A percentile compares a stretch with the other conserved stretches of the same genome.
These are phyloP conservation scores for Talpa occidentalis DNA, from an alignment of 2,113 vertebrate genomes.

Conservation along the genomic window DNA sequence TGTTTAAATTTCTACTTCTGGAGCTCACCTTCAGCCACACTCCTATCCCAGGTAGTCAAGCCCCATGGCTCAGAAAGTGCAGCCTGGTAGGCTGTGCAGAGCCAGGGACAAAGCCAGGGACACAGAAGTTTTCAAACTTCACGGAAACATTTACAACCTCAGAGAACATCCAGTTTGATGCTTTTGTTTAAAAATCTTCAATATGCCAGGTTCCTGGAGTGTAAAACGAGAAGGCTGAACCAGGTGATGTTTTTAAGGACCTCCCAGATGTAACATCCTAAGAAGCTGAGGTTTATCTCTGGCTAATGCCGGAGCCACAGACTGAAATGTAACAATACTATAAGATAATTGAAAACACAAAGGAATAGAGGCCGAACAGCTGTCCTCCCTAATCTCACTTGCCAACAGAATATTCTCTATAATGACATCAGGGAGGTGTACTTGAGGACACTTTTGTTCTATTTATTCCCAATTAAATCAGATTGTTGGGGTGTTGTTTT, in stretches of 20 bases:
- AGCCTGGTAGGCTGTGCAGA: not conserved
- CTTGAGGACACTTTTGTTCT: constrained; percentile 35
- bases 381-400: not conserved
- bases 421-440: not conserved
- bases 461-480: constrained; percentile 51
- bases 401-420: constrained; percentile 38
- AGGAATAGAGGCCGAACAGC: not conserved
- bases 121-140: not conserved
- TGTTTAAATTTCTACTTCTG: constrained; percentile 62
- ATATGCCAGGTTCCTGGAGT: not conserved
- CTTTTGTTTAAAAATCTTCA: not conserved
- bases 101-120: not conserved
- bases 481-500: not conserved
- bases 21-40: constrained; percentile 31
- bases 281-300: not conserved
- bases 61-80: not conserved
- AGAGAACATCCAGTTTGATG: not conserved
- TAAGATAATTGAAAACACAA: not conserved
- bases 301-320: not conserved
- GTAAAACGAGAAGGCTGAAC: not conserved
- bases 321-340: not conserved
- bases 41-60: not conserved
- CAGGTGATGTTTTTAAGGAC: not conserved
- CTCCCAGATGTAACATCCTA: not conserved
- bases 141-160: not conserved